Evolutionary conservation across 2,888 invertebrate species (phyloP), one percentile per base, ranked within the genome.

Genomic region (Slavum lentiscoides): DNA sequence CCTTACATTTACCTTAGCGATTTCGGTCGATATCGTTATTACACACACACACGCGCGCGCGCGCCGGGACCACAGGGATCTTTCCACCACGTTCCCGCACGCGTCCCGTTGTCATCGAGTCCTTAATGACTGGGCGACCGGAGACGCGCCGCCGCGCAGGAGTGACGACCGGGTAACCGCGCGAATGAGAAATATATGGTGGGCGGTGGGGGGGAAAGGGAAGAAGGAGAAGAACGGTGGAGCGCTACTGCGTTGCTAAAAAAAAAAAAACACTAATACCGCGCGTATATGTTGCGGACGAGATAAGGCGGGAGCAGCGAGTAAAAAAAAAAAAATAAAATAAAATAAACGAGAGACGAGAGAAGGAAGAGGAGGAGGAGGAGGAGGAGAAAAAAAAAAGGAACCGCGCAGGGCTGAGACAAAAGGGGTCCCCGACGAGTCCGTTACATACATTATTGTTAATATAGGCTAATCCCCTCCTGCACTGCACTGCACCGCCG

Each of bases 391-490:
- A 59, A 55, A 30, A 39, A 62, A 23, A 55, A 43, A 23, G 58
- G 64, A 55, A 80, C 70, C 55, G 55, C 55, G 55, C n/a, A 80
- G 80, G 64, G 80, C 80, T 80, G 80, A 80, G 80, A 80, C 80
- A 80, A 80, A 72, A 80, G 80, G 80, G 80, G 72, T 72, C 70
- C 80, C 64, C 70, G 30, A 30, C 30, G 66, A 80, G 80, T 80
- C 80, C 80, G 80, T 72, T 80, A 72, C 80, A 80, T 80, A 80
- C 80, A 80, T 80, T 80, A 80, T 80, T 72, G 80, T 80, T 80
- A 80, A 80, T 80, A 80, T 80, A 80, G 80, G 80, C 80, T 80
- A 80, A 80, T 80, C 80, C 80, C 64, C 64, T 70, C 55, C 23
- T 8, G 43, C n/a, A 62, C 64, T 49, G 21, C 64, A 30, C 30